Evolutionary conservation across 1,140 invertebrate species (phyloP), one percentile per base, ranked within the genome.

Genomic region (Temnothorax nylanderi): DNA sequence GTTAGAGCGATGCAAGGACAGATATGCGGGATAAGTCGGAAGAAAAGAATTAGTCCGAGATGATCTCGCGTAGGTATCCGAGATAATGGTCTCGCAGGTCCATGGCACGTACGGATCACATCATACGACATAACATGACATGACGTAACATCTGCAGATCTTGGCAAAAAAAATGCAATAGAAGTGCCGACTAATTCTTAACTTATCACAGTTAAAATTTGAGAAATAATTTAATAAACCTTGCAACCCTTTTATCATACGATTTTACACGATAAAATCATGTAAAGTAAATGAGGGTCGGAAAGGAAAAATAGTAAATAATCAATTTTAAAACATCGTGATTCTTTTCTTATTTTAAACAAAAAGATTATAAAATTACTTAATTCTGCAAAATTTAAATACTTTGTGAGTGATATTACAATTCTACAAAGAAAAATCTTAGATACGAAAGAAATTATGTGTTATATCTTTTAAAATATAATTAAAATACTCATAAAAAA

Each of bases 21-120:
- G 75, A 51, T 72, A 76, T 37, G 37, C 13, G 32, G 49, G 62
- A 87, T 77, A 88, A 87, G 77, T 90, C 85, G 72, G 49, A 62
- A 78, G 71, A 54, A 76, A 76, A 71, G 32, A 82, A 76, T 76
- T 72, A 76, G 82, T 80, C n/a, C 13, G 47, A 67, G 44, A 75
- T 60, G 69, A 75, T 84, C 56, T 84, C 44, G 34, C 44, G 34
- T 26, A 58, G 21, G 10, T 60, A 60, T 74, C 26, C 32, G 26
- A 62, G 69, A 75, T 60, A 72, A 56, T 81, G 37, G 41, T 62
- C 26, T 71, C 65, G 11, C 6, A 26, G 49, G 16, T 75, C 41
- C 32, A 37, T 4, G 44, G 44, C 54, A 60, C 77, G 34, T 74
- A 47, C 21, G 10, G 26, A 34, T 69, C 77, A 69, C 5, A 41